A percentile compares a stretch with the other conserved stretches of the same genome.
Evolutionary conservation across 2,797 vertebrate species (phyloP).

Genomic region (Psittacula echo): DNA sequence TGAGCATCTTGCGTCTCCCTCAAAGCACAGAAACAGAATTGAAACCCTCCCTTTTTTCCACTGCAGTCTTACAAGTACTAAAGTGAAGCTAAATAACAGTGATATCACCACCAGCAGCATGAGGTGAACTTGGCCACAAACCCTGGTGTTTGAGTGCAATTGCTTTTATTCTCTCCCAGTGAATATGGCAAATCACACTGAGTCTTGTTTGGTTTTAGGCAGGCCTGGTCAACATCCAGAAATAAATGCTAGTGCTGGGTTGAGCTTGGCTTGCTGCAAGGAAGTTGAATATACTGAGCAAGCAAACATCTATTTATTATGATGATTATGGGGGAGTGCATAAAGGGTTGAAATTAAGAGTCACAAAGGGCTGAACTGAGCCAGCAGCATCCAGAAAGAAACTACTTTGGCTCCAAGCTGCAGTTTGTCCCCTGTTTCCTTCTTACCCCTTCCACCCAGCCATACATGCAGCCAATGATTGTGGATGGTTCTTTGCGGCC

Average conservation of each 20-base stretch:
- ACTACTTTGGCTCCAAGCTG: constrained; percentile 16
- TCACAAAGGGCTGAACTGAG: constrained; percentile 40
- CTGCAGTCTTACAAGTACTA: background rate
- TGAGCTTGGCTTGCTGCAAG: constrained; percentile 49
- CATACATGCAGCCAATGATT: background rate
- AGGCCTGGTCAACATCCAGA: constrained; percentile 51
- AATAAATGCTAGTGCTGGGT: constrained; percentile 38
- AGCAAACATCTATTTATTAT: constrained; percentile 27
- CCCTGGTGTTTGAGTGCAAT: background rate
- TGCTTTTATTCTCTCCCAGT: constrained; percentile 49
- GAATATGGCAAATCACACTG: constrained; percentile 35
- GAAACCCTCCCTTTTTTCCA: constrained; percentile 6
- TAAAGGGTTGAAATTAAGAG: constrained; percentile 36
- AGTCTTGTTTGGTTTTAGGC: constrained; percentile 36
- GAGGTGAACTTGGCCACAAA: constrained; percentile 52
- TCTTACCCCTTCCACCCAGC: constrained; percentile 14
- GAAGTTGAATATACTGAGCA: constrained; percentile 32
- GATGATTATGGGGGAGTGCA: background rate
- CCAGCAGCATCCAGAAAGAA: constrained; percentile 30
- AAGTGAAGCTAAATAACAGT: background rate
- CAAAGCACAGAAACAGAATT: background rate
- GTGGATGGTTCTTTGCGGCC: background rate
- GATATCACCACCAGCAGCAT: constrained; percentile 36
- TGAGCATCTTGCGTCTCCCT: background rate
- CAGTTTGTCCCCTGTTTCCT: constrained; percentile 1